Conservation (phyloP, 2,888 invertebrate species). For the Helicoverpa assulta region DNA sequence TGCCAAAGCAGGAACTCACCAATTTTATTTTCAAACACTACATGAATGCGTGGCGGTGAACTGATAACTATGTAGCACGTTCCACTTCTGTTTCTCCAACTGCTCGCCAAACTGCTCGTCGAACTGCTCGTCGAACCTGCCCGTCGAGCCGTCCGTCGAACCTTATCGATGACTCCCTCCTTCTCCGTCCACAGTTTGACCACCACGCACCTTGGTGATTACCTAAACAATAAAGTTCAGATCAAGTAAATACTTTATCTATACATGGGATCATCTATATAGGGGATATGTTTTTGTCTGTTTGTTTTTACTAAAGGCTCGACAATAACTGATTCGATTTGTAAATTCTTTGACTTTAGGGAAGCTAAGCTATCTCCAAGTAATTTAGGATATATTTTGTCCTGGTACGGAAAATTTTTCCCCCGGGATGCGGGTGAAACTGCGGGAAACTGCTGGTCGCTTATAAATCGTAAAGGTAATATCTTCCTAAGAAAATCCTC, state of each 20-base stretch:
- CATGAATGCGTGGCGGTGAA: constrained; percentile 5
- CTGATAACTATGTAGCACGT: constrained; percentile 25
- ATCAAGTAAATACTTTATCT: too few relatives aligned
- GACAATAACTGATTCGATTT: too few relatives aligned
- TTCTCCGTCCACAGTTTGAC: constrained; percentile 7
- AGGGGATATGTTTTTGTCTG: neutral
- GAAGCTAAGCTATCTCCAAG: too few relatives aligned
- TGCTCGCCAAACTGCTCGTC: constrained; percentile 15
- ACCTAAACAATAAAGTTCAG: constrained; percentile 21
- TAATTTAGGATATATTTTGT: too few relatives aligned
- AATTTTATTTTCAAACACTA: neutral
- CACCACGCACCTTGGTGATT: constrained; percentile 22
- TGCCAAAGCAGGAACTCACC: constrained; percentile 13
- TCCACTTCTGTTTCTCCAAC: constrained; percentile 17
- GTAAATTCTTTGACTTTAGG: too few relatives aligned
- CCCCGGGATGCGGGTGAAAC: too few relatives aligned
- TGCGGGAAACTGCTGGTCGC: too few relatives aligned
- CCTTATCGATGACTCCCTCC: constrained; percentile 7
- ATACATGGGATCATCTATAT: too few relatives aligned
- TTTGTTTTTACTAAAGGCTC: too few relatives aligned
- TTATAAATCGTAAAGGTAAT: too few relatives aligned
- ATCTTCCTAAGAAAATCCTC: too few relatives aligned
- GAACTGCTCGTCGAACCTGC: constrained; percentile 16
- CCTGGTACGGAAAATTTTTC: too few relatives aligned
- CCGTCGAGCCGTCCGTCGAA: constrained; percentile 16